Evolutionary conservation across 2,113 vertebrate species (phyloP).

Genomic region (Sinocyclocheilus rhinocerous): DNA sequence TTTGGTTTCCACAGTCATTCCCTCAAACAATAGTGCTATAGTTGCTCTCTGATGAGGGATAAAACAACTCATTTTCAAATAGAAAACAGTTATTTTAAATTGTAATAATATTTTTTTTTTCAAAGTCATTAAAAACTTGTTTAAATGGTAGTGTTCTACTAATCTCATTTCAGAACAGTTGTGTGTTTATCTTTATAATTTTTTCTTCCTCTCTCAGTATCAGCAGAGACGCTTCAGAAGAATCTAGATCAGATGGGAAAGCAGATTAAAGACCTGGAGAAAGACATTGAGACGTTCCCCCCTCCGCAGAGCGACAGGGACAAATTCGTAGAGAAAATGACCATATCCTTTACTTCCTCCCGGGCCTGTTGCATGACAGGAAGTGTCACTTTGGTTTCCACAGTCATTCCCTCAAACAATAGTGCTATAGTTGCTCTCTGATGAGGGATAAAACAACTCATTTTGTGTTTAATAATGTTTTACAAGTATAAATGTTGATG

Average conservation of each 20-base stretch:
- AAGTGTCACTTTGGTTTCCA: constrained; percentile 4
- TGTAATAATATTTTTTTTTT: neutral
- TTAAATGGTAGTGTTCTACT: neutral
- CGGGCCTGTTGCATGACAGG: neutral
- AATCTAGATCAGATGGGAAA: constrained; percentile 83
- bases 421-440: neutral
- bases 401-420: neutral
- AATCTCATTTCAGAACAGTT: too few relatives aligned
- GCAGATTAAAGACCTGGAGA: constrained; percentile 76
- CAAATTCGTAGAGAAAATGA: constrained; percentile 82
- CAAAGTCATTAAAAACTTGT: neutral
- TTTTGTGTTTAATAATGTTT: neutral
- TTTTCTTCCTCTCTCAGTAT: constrained; percentile 64
- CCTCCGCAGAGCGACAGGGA: constrained; percentile 78
- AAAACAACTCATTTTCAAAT: neutral
- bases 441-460: neutral
- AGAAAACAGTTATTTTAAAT: too few relatives aligned
- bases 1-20: neutral
- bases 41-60: neutral
- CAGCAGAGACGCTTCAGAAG: constrained; percentile 84
- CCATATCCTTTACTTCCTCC: constrained; percentile 77
- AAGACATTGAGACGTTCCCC: constrained; percentile 81
- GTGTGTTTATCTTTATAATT: neutral
- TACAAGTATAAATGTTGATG: neutral
- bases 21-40: neutral